Conservation (phyloP, 2,113 vertebrate species). For the Caracal caracal region DNA sequence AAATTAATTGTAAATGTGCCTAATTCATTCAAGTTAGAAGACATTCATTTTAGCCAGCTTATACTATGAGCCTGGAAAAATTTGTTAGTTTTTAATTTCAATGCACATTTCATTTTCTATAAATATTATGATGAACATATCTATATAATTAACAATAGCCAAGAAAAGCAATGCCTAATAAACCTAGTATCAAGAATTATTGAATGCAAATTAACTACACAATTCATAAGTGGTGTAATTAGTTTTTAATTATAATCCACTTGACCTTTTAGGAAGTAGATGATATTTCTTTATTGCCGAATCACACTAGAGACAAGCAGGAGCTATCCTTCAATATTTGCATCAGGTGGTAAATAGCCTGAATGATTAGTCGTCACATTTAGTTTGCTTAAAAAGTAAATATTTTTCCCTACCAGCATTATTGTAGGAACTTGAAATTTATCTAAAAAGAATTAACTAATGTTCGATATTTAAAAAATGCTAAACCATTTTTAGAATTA, state of each 20-base stretch:
- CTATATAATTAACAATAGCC: not conserved
- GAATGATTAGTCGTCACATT: slow-evolving; percentile 56
- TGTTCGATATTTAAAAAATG: not conserved
- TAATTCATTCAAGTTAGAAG: not conserved
- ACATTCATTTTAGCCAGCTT: not conserved
- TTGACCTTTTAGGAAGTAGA: slow-evolving; percentile 58
- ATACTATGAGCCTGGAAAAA: not conserved
- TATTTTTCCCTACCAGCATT: not conserved
- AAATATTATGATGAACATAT: not conserved
- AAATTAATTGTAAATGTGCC: not conserved
- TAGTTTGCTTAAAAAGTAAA: slow-evolving; percentile 46
- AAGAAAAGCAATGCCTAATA: slow-evolving; percentile 2
- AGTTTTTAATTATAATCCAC: slow-evolving; percentile 62
- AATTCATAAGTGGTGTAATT: slow-evolving; percentile 35
- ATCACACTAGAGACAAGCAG: not conserved
- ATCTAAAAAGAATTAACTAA: not conserved
- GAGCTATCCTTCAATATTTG: slow-evolving; percentile 41
- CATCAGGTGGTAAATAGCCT: slow-evolving; percentile 10
- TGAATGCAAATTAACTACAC: slow-evolving; percentile 19
- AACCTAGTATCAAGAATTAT: slow-evolving; percentile 44
- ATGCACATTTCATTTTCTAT: not conserved
- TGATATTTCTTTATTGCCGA: slow-evolving; percentile 9
- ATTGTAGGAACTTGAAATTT: slow-evolving; percentile 33
- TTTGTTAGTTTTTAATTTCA: not conserved
- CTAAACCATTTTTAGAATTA: not conserved